These are phyloP conservation scores for Hydriomena furcata DNA, from an alignment of 2,888 invertebrate genomes.

Conservation along the genomic window DNA sequence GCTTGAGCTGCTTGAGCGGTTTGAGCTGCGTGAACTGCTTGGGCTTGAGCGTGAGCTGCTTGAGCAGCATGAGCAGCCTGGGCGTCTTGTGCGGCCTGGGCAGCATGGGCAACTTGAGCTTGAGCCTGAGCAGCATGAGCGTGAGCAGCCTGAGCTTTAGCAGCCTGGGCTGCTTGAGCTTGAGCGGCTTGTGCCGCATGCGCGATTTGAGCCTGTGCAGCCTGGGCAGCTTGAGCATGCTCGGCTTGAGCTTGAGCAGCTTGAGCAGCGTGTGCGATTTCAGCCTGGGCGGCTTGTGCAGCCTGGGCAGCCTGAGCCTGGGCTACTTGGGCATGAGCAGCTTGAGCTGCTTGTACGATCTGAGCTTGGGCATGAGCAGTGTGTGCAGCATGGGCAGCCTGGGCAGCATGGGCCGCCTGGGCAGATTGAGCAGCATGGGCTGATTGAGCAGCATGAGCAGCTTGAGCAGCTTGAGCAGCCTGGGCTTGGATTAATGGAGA, in stretches of 20 bases:
- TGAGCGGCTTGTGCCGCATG: conserved; percentile 33
- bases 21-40: conserved; percentile 28
- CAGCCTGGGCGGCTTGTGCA: conserved; percentile 19
- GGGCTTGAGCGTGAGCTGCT: conserved; percentile 28
- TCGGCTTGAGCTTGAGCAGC: conserved; percentile 35
- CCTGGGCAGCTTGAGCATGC: conserved; percentile 29
- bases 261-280: conserved; percentile 24
- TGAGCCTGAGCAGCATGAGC: conserved; percentile 25
- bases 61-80: conserved; percentile 36
- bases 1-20: conserved; percentile 30
- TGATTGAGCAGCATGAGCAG: conserved; percentile 38
- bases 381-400: conserved; percentile 29
- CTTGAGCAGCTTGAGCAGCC: conserved; percentile 14
- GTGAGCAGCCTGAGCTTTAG: conserved; percentile 34
- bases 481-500: conserved; percentile 28
- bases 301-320: conserved; percentile 24
- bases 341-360: conserved; percentile 23
- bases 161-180: conserved; percentile 30
- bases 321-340: conserved; percentile 26
- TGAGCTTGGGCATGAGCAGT: conserved; percentile 31
- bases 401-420: conserved; percentile 29
- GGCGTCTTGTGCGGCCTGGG: conserved; percentile 26
- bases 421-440: conserved; percentile 29
- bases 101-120: conserved; percentile 28
- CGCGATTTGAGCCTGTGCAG: conserved; percentile 15